phyloP scores from a whole-genome alignment of 1,140 invertebrate genomes.

The Drosophila varians region DNA sequence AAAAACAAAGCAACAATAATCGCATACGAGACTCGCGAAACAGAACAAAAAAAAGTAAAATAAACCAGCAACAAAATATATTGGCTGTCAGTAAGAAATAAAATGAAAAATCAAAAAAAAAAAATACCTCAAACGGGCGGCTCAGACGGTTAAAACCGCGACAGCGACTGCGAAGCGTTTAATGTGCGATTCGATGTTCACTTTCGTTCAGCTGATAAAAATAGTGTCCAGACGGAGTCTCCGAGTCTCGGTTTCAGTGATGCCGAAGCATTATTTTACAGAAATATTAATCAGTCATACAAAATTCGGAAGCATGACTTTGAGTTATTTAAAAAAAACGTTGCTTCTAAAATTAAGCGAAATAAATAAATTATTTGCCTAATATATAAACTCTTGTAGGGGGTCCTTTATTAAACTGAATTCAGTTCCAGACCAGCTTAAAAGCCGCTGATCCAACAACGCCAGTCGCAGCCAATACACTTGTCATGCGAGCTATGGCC shows the following conservation, averaged over 20 bases:
- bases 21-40: slow-evolving; percentile 63
- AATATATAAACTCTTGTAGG: not conserved
- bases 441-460: not conserved
- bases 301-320: not conserved
- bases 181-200: slow-evolving; percentile 59
- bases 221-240: slow-evolving; percentile 45
- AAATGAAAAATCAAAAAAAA: slow-evolving; percentile 1
- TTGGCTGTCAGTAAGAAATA: slow-evolving; percentile 28
- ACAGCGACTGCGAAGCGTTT: slow-evolving; percentile 33
- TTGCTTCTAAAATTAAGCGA: too few relatives aligned
- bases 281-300: not conserved
- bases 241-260: not conserved
- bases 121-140: not conserved
- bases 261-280: not conserved
- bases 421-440: not conserved
- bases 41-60: slow-evolving; percentile 75
- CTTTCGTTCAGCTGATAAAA: slow-evolving; percentile 73
- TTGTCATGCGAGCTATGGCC: slow-evolving; percentile 34
- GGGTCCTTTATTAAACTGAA: not conserved
- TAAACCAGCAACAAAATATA: slow-evolving; percentile 39
- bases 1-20: slow-evolving; percentile 54
- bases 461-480: slow-evolving; percentile 31
- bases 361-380: too few relatives aligned
- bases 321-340: not conserved
- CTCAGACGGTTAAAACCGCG: slow-evolving; percentile 26